These are phyloP conservation scores for Tautogolabrus adspersus DNA, from an alignment of 2,113 vertebrate genomes.

Conservation along the genomic window DNA sequence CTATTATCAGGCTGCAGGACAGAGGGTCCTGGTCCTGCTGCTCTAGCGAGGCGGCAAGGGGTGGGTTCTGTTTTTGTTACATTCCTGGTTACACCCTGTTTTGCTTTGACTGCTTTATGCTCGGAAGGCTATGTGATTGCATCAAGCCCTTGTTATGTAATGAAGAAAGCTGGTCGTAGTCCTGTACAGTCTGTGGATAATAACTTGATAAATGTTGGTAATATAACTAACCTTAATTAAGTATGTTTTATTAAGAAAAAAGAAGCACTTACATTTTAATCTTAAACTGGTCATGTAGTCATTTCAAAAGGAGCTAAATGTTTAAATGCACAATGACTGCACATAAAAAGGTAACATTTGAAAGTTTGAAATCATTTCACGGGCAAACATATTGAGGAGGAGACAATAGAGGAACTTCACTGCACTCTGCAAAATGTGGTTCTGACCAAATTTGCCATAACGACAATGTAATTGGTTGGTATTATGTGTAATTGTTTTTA, in stretches of 20 bases:
- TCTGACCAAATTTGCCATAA: not conserved
- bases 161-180: constrained; percentile 11
- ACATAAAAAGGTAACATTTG: not conserved
- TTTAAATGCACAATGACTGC: not conserved
- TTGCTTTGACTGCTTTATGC: constrained; percentile 59
- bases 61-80: constrained; percentile 71
- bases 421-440: not conserved
- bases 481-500: not conserved
- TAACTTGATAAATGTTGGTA: not conserved
- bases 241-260: not conserved
- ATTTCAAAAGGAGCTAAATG: too few relatives aligned
- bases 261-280: not conserved
- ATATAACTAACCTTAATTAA: not conserved
- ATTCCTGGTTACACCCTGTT: constrained; percentile 81
- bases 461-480: not conserved
- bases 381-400: not conserved
- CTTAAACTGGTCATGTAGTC: too few relatives aligned
- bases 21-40: constrained; percentile 28
- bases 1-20: constrained; percentile 36
- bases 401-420: not conserved
- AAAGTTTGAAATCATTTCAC: not conserved
- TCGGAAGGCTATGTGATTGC: constrained; percentile 62
- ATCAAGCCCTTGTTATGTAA: constrained; percentile 74
- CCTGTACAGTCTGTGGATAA: not conserved
- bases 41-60: constrained; percentile 22